These are phyloP conservation scores for Neopelma chrysocephalum DNA, from an alignment of 2,797 vertebrate genomes.

Conservation along the genomic window DNA sequence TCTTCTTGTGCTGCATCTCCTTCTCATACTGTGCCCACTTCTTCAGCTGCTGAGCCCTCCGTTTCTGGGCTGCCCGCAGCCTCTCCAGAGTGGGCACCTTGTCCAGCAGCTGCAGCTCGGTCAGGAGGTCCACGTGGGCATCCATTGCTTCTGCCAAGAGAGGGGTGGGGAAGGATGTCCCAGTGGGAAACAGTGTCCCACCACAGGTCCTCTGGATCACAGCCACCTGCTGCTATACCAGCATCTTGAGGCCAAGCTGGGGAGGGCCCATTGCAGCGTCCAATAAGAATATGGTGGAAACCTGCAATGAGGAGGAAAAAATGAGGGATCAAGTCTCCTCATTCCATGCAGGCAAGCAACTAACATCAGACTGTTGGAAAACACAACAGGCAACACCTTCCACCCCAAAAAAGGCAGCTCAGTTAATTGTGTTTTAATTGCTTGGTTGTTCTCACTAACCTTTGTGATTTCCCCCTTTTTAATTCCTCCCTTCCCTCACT, in stretches of 20 bases:
- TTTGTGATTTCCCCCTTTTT: background rate
- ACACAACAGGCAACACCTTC: background rate
- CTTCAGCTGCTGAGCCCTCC: conserved; percentile 95
- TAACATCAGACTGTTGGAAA: background rate
- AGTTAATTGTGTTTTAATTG: background rate
- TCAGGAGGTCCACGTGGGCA: conserved; percentile 92
- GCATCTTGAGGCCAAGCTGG: background rate
- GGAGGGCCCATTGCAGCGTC: conserved; percentile 24
- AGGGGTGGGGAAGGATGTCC: background rate
- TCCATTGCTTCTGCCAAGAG: conserved; percentile 77
- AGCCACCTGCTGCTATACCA: conserved; percentile 52
- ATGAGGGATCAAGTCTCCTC: background rate
- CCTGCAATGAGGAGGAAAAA: conserved; percentile 34
- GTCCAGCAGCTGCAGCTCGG: conserved; percentile 95
- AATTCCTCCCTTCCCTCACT: background rate
- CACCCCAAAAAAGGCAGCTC: background rate
- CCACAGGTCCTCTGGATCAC: background rate
- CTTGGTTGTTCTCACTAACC: background rate
- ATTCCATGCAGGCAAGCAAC: background rate
- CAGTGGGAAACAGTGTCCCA: background rate
- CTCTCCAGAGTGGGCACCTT: conserved; percentile 94
- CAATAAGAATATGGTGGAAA: conserved; percentile 9
- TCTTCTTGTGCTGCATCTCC: conserved; percentile 92
- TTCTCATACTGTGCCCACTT: conserved; percentile 96
- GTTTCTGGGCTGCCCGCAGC: conserved; percentile 92